These are phyloP conservation scores for Suillia variegata DNA, from an alignment of 2,888 invertebrate genomes.

Conservation along the genomic window DNA sequence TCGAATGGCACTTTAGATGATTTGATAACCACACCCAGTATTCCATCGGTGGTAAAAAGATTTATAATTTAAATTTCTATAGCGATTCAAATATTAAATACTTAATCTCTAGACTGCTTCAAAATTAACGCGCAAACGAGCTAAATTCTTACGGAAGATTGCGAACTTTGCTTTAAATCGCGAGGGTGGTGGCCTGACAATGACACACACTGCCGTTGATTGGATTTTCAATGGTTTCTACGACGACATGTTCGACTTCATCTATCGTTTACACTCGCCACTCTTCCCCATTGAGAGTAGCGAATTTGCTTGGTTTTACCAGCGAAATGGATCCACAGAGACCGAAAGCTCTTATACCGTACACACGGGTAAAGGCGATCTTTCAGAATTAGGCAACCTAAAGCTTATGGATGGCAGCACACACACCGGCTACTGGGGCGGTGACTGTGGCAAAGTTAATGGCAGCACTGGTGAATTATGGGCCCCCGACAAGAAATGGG, in stretches of 20 bases:
- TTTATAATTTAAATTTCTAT: conserved; percentile 4
- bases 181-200: conserved; percentile 62
- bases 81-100: conserved; percentile 3
- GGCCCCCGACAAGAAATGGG: conserved; percentile 66
- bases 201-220: conserved; percentile 69
- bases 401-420: conserved; percentile 71
- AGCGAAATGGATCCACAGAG: conserved; percentile 74
- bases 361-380: conserved; percentile 71
- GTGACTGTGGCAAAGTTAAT: conserved; percentile 70
- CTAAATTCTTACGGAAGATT: conserved; percentile 56
- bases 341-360: conserved; percentile 80
- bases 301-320: conserved; percentile 81
- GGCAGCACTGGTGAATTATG: conserved; percentile 82
- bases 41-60: conserved; percentile 72
- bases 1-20: conserved; percentile 74
- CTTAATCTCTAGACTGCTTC: conserved; percentile 74
- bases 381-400: conserved; percentile 70
- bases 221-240: conserved; percentile 81
- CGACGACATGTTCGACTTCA: conserved; percentile 71
- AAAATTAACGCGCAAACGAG: conserved; percentile 63
- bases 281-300: conserved; percentile 66
- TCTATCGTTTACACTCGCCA: conserved; percentile 62
- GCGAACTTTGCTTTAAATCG: conserved; percentile 65
- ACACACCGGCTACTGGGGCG: conserved; percentile 65
- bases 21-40: conserved; percentile 73